These are phyloP conservation scores for Lasioglossum lativentre DNA, from an alignment of 2,888 invertebrate species.

Conservation along the genomic window DNA sequence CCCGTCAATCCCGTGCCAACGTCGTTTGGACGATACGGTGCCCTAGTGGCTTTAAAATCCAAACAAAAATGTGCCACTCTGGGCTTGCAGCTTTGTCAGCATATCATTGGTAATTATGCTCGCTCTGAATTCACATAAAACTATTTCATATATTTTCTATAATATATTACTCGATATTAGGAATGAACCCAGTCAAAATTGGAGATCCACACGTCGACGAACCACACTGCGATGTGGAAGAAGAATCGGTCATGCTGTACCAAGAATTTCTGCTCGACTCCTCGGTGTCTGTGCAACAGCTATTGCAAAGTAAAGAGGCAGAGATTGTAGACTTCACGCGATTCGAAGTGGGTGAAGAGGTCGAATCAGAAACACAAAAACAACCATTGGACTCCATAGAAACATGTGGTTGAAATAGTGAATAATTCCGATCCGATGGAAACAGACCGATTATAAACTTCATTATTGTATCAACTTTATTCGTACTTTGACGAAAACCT, in stretches of 20 bases:
- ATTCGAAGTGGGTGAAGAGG: slow-evolving; percentile 93
- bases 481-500: not conserved
- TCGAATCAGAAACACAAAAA: slow-evolving; percentile 80
- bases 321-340: slow-evolving; percentile 93
- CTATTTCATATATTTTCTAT: not conserved
- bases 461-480: not conserved
- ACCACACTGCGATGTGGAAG: slow-evolving; percentile 88
- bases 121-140: not conserved
- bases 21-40: slow-evolving; percentile 93
- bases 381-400: slow-evolving; percentile 86
- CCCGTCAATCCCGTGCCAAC: slow-evolving; percentile 85
- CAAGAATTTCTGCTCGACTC: slow-evolving; percentile 96
- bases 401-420: slow-evolving; percentile 86
- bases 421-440: not conserved
- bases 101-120: slow-evolving; percentile 90
- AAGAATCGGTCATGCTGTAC: slow-evolving; percentile 92
- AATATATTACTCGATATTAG: slow-evolving; percentile 73
- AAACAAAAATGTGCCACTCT: slow-evolving; percentile 85
- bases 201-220: slow-evolving; percentile 88
- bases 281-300: slow-evolving; percentile 89
- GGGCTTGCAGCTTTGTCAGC: slow-evolving; percentile 94
- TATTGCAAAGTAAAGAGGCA: slow-evolving; percentile 88
- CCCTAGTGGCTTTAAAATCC: slow-evolving; percentile 90
- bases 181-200: slow-evolving; percentile 92
- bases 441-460: not conserved